These are phyloP conservation scores for Argyrosomus japonicus DNA, from an alignment of 2,113 vertebrate genomes.

Conservation along the genomic window DNA sequence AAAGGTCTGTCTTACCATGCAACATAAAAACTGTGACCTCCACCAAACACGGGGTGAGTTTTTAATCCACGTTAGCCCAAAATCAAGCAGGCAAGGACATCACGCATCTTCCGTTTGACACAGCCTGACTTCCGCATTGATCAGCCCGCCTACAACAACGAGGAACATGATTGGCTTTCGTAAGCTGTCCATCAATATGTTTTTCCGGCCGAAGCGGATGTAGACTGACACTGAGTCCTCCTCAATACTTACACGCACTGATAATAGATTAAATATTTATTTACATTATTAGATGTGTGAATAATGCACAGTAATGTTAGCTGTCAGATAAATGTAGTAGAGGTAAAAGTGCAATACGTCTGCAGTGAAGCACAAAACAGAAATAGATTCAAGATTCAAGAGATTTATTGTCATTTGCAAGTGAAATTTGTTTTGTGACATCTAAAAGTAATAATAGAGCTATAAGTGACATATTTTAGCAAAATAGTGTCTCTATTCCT, in stretches of 20 bases:
- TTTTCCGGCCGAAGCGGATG: constrained; percentile 18
- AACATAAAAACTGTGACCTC: neutral
- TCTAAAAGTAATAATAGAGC: no score
- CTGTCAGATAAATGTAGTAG: no score
- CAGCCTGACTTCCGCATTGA: constrained; percentile 31
- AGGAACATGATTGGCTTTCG: constrained; percentile 53
- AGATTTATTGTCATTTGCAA: no score
- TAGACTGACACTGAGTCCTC: neutral
- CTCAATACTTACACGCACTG: no score
- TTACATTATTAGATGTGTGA: no score
- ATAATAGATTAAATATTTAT: no score
- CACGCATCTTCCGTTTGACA: neutral
- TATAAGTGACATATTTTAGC: no score
- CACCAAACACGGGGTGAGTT: neutral
- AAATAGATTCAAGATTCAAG: no score
- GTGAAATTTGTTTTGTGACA: no score
- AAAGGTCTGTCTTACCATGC: constrained; percentile 34
- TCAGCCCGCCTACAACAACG: neutral
- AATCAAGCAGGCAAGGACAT: constrained; percentile 68
- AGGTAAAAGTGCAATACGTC: no score
- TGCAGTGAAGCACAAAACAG: neutral
- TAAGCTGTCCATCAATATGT: constrained; percentile 4
- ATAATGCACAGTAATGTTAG: no score
- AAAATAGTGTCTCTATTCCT: no score
- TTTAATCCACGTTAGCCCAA: constrained; percentile 22